A percentile compares a stretch with the other conserved stretches of the same genome.
Conservation (phyloP, 2,888 invertebrate genomes). For the Dyspetes luteomarginatus region DNA sequence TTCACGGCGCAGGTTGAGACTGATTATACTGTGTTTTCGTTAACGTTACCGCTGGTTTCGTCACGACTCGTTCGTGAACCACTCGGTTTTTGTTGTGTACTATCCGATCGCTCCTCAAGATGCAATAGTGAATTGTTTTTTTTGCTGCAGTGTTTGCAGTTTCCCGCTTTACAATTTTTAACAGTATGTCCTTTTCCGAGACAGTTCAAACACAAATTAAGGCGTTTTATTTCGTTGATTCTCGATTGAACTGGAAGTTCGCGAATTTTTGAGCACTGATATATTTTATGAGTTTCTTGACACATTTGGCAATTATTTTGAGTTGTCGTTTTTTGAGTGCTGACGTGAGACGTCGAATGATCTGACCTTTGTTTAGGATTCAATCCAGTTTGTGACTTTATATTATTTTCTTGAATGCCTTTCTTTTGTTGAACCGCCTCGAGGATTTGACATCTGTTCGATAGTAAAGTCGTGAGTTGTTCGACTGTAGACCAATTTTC, state of each 20-base stretch:
- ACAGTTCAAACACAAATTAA: constrained; percentile 56
- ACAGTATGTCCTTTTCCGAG: constrained; percentile 24
- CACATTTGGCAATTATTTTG: constrained; percentile 36
- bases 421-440: constrained; percentile 50
- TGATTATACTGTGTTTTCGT: neutral
- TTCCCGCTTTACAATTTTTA: constrained; percentile 38
- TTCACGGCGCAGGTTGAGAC: constrained; percentile 25
- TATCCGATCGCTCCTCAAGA: constrained; percentile 3
- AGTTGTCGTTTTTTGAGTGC: neutral
- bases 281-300: constrained; percentile 40
- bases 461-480: constrained; percentile 12
- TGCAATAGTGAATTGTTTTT: constrained; percentile 59
- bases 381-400: constrained; percentile 1
- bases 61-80: neutral
- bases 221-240: constrained; percentile 47
- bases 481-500: constrained; percentile 27
- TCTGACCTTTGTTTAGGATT: constrained; percentile 16
- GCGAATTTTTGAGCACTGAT: constrained; percentile 37
- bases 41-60: neutral
- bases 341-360: constrained; percentile 44
- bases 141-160: constrained; percentile 41
- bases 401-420: neutral
- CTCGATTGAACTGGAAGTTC: constrained; percentile 42
- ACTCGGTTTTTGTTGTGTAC: constrained; percentile 3
- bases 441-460: constrained; percentile 41